Evolutionary conservation across 2,797 vertebrate species (phyloP).

Genomic region (Liasis olivaceus): DNA sequence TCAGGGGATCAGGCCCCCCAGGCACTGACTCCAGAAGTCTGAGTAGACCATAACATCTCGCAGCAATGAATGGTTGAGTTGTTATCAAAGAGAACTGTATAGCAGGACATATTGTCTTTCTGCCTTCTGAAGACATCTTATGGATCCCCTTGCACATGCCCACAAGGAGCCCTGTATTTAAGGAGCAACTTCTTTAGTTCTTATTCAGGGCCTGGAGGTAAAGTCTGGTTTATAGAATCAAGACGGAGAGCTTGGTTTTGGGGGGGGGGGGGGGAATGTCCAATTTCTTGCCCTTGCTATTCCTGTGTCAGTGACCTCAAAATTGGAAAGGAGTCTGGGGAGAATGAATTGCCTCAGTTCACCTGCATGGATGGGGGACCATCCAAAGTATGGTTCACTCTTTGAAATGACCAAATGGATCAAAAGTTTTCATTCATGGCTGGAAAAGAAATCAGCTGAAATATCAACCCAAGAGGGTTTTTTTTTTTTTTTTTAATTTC

Average conservation of each 20-base stretch:
- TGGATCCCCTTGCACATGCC: background rate
- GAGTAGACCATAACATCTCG: background rate
- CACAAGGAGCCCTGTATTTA: background rate
- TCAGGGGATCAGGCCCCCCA: background rate
- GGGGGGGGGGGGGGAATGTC: background rate
- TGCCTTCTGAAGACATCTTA: background rate
- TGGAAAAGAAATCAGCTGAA: too few relatives aligned
- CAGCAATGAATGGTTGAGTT: background rate
- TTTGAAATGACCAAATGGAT: background rate
- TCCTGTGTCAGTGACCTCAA: background rate
- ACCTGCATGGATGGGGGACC: background rate
- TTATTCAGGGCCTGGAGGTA: background rate
- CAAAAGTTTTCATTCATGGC: too few relatives aligned
- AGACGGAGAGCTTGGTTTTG: background rate
- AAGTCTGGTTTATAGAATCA: background rate
- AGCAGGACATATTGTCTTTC: background rate
- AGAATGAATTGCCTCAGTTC: too few relatives aligned
- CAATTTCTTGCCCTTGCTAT: background rate
- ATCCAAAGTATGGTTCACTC: background rate
- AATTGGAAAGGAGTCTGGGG: background rate
- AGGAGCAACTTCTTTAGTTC: background rate
- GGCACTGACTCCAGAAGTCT: background rate
- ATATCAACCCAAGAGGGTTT: too few relatives aligned
- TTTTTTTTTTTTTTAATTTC: too few relatives aligned
- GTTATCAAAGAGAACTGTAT: background rate